Percentiles rank a stretch among this genome's conserved stretches.
Conservation (phyloP, 2,113 vertebrate species). For the Tragelaphus imberbis region DNA sequence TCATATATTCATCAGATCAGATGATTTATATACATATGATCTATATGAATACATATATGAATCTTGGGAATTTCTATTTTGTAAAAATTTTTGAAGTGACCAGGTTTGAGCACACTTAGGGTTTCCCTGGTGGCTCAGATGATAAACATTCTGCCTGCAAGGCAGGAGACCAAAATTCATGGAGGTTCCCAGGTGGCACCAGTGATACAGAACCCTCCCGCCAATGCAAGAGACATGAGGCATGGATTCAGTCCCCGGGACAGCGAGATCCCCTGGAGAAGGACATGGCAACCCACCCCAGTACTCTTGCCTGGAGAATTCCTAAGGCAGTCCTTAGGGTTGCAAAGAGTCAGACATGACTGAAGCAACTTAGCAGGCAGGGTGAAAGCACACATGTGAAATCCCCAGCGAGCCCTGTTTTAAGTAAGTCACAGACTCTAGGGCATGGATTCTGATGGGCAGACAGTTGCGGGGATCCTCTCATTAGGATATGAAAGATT, state of each 20-base stretch:
- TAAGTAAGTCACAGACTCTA: background rate
- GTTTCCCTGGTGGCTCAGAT: background rate
- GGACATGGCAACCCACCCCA: background rate
- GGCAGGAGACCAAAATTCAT: background rate
- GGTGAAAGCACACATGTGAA: background rate
- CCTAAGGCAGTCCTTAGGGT: background rate
- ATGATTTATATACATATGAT: background rate
- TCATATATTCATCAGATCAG: background rate
- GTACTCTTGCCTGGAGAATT: background rate
- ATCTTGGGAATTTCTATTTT: background rate
- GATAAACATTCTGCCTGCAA: background rate
- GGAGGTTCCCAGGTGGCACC: background rate
- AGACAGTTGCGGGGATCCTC: background rate
- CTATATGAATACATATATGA: background rate
- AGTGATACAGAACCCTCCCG: background rate
- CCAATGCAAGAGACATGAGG: background rate
- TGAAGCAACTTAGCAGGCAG: background rate
- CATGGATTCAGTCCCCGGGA: fast-evolving
- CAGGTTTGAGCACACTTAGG: background rate
- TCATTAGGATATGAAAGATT: background rate
- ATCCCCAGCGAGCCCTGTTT: background rate
- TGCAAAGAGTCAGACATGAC: background rate
- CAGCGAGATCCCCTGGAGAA: fast-evolving
- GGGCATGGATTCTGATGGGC: background rate
- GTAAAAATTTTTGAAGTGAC: background rate